Conservation (phyloP, 2,113 vertebrate species). For the Charadrius vociferus region DNA sequence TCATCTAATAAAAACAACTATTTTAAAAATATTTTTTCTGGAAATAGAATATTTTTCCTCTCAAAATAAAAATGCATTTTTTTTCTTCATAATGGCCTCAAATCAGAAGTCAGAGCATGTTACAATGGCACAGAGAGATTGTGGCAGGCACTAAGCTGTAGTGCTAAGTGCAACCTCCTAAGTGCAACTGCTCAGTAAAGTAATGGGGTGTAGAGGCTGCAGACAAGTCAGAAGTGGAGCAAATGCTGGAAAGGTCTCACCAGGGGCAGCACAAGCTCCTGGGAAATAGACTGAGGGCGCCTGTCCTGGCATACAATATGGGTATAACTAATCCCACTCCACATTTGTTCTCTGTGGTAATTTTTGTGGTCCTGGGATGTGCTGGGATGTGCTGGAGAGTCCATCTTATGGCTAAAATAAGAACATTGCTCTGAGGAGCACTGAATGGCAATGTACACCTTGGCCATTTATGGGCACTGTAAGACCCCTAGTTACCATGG, state of each 20-base stretch:
- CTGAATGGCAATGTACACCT: neutral
- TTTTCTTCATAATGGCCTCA: neutral
- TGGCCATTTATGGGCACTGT: neutral
- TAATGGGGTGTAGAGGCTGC: rapidly evolving
- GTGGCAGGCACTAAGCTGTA: neutral
- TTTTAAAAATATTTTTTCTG: neutral
- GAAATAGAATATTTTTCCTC: neutral
- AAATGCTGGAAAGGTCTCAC: neutral
- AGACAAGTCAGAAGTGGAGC: neutral
- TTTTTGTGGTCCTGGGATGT: neutral
- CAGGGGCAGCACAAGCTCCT: neutral
- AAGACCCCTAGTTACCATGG: neutral
- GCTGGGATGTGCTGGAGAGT: neutral
- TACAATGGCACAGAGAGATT: neutral
- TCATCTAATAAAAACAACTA: neutral
- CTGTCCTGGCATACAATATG: no score
- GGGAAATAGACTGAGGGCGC: neutral
- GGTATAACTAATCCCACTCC: neutral
- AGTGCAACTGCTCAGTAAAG: neutral
- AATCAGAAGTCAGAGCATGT: neutral
- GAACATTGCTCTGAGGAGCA: neutral
- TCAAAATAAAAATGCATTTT: neutral
- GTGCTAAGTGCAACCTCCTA: neutral
- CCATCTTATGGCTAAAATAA: rapidly evolving
- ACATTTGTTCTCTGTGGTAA: neutral